phyloP scores from a whole-genome alignment of 2,888 invertebrate genomes.

The Tachina fera region DNA sequence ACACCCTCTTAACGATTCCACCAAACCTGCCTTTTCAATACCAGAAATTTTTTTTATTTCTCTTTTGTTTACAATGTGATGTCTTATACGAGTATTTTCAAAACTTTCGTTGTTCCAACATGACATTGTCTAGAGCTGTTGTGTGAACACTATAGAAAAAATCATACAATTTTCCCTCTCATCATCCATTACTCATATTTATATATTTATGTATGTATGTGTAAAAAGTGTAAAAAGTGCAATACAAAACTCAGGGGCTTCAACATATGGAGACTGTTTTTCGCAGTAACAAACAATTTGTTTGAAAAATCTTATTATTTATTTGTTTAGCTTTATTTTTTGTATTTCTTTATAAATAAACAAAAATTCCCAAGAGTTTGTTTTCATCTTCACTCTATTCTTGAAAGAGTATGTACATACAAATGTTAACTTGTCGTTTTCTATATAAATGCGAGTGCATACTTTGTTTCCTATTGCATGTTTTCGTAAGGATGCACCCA shows the following conservation, averaged over 20 bases:
- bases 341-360: conserved; percentile 14
- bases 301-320: conserved; percentile 21
- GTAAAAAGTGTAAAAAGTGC: too few relatives aligned
- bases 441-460: too few relatives aligned
- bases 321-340: conserved; percentile 24
- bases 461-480: too few relatives aligned
- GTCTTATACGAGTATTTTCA: conserved; percentile 43
- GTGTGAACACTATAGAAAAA: background rate
- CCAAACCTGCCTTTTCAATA: background rate
- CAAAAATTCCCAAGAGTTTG: conserved; percentile 49
- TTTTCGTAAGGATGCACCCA: too few relatives aligned
- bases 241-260: background rate
- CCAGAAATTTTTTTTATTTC: conserved; percentile 8
- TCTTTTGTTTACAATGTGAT: conserved; percentile 43
- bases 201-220: background rate
- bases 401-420: background rate
- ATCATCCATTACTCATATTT: background rate
- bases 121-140: conserved; percentile 54
- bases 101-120: conserved; percentile 52
- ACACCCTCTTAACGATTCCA: background rate
- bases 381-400: conserved; percentile 15
- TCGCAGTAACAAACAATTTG: conserved; percentile 14
- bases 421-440: background rate
- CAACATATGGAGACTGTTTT: conserved; percentile 5
- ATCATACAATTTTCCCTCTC: background rate